phyloP scores from a whole-genome alignment of 1,140 invertebrate species.

The Dendrolimus kikuchii region DNA sequence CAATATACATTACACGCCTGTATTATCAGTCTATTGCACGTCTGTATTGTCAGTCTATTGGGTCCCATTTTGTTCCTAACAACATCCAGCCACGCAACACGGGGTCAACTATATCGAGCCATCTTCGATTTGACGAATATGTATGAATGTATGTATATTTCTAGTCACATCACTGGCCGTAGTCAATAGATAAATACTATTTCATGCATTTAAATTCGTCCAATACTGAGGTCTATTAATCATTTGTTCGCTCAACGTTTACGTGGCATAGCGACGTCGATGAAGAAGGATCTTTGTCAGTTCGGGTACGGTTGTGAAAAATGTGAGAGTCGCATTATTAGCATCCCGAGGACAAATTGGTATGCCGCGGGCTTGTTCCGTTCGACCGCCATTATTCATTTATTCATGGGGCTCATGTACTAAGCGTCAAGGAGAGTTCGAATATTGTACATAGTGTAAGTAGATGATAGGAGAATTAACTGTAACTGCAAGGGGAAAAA shows the following conservation, averaged over 20 bases:
- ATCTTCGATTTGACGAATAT: no score
- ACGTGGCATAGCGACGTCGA: constrained; percentile 14
- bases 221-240: constrained; percentile 25
- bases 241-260: constrained; percentile 17
- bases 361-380: constrained; percentile 51
- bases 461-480: not conserved
- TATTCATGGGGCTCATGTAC: constrained; percentile 58
- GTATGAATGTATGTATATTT: no score
- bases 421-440: constrained; percentile 38
- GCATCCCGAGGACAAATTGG: constrained; percentile 50
- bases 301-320: constrained; percentile 41
- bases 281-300: constrained; percentile 40
- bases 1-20: no score
- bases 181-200: no score
- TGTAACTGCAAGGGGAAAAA: no score
- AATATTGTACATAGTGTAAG: constrained; percentile 24
- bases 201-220: constrained; percentile 3
- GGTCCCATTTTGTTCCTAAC: no score
- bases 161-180: no score
- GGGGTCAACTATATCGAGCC: no score
- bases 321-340: constrained; percentile 54
- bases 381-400: constrained; percentile 64
- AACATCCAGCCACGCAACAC: no score
- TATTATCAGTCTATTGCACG: no score
- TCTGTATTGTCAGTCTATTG: no score